A percentile compares a stretch with the other conserved stretches of the same genome.
phyloP scores from a whole-genome alignment of 2,888 invertebrate genomes.

The Lithophane leautieri region DNA sequence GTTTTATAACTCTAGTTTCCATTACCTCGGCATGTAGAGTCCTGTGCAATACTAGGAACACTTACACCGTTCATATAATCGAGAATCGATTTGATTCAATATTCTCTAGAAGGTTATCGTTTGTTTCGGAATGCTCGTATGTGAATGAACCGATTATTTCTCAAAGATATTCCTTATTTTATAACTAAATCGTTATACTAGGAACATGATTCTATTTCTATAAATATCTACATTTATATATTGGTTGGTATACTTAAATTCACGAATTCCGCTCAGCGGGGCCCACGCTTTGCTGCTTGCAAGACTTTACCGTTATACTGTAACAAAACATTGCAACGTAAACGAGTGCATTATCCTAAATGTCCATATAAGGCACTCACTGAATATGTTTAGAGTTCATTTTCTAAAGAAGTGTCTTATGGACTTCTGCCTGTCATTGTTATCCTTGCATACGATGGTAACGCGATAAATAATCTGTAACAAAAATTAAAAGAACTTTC shows the following conservation, averaged over 20 bases:
- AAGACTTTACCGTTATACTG: conserved; percentile 71
- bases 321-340: conserved; percentile 76
- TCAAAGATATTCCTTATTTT: conserved; percentile 45
- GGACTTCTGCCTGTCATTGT: conserved; percentile 43
- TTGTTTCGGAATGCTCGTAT: conserved; percentile 60
- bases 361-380: conserved; percentile 73
- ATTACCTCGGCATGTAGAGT: conserved; percentile 71
- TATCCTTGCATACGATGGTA: conserved; percentile 13
- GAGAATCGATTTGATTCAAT: conserved; percentile 67
- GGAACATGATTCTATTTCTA: conserved; percentile 52
- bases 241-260: conserved; percentile 66
- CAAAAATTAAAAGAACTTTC: conserved; percentile 12
- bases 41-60: conserved; percentile 72
- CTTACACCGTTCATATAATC: conserved; percentile 71
- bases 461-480: conserved; percentile 5
- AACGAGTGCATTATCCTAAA: conserved; percentile 81
- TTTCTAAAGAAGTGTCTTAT: conserved; percentile 64
- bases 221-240: conserved; percentile 53
- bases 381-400: conserved; percentile 71
- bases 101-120: conserved; percentile 61
- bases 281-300: conserved; percentile 69
- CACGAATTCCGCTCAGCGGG: conserved; percentile 67
- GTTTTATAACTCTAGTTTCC: conserved; percentile 77
- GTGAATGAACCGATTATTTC: conserved; percentile 54
- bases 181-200: conserved; percentile 38